Conservation (phyloP, 2,888 invertebrate genomes). For the Myathropa florea region DNA sequence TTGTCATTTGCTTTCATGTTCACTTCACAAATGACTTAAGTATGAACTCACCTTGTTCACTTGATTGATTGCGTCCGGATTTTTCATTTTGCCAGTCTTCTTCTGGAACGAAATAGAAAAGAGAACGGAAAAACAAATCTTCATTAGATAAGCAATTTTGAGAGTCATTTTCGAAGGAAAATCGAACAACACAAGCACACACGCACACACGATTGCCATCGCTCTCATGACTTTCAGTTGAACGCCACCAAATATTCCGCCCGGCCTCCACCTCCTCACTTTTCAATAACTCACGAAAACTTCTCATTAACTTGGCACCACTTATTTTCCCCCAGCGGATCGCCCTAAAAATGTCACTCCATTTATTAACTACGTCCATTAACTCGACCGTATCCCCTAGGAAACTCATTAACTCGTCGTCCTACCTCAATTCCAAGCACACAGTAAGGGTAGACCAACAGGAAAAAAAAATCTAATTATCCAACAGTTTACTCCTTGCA, state of each 20-base stretch:
- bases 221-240: neutral
- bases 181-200: neutral
- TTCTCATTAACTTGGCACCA: conserved; percentile 24
- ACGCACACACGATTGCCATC: neutral
- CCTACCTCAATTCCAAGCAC: neutral
- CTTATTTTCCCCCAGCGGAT: neutral
- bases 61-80: conserved; percentile 78
- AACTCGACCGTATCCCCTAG: neutral
- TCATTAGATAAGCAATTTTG: conserved; percentile 22
- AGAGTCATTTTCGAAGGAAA: neutral
- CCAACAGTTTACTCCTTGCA: neutral
- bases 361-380: conserved; percentile 13
- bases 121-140: conserved; percentile 13
- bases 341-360: neutral
- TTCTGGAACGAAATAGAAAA: conserved; percentile 82
- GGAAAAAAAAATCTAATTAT: conserved; percentile 41
- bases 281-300: conserved; percentile 19
- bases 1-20: no score
- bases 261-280: neutral
- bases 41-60: conserved; percentile 78
- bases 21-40: neutral
- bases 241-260: no score
- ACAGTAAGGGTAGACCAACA: neutral
- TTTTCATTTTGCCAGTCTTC: conserved; percentile 85
- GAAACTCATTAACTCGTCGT: conserved; percentile 32